Evolutionary conservation across 2,113 vertebrate genomes (phyloP).

Genomic region (Labrus mixtus): DNA sequence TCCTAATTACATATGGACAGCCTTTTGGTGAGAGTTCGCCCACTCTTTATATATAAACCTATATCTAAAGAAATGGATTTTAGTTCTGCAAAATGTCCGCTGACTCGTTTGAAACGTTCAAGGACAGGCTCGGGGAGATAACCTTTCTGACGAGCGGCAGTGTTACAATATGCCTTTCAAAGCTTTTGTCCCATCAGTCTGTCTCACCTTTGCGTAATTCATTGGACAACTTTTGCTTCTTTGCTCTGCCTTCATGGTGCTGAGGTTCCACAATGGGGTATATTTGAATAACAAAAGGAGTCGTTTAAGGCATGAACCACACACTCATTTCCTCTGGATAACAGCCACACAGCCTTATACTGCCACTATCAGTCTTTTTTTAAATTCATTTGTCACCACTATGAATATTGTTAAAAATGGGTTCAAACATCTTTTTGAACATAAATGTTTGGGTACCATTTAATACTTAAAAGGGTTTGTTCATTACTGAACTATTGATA

Average conservation of each 20-base stretch:
- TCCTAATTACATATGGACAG: conserved; percentile 64
- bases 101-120: conserved; percentile 65
- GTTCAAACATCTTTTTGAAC: not conserved
- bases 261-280: conserved; percentile 64
- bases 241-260: conserved; percentile 62
- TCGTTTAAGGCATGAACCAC: conserved; percentile 65
- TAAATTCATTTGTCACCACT: conserved; percentile 25
- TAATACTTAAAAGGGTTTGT: conserved; percentile 1
- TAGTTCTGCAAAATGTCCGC: conserved; percentile 61
- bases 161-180: conserved; percentile 69
- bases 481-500: not conserved
- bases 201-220: conserved; percentile 74
- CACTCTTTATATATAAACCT: conserved; percentile 29
- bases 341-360: conserved; percentile 52
- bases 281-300: conserved; percentile 80
- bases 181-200: conserved; percentile 71
- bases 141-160: conserved; percentile 64
- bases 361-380: conserved; percentile 49
- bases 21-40: conserved; percentile 34
- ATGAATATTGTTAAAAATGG: conserved; percentile 32
- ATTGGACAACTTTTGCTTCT: conserved; percentile 67
- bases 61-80: conserved; percentile 48
- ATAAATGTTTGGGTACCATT: conserved; percentile 6
- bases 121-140: conserved; percentile 71
- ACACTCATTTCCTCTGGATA: conserved; percentile 63